These are phyloP conservation scores for Carollia perspicillata DNA, from an alignment of 2,113 vertebrate species.

Conservation along the genomic window DNA sequence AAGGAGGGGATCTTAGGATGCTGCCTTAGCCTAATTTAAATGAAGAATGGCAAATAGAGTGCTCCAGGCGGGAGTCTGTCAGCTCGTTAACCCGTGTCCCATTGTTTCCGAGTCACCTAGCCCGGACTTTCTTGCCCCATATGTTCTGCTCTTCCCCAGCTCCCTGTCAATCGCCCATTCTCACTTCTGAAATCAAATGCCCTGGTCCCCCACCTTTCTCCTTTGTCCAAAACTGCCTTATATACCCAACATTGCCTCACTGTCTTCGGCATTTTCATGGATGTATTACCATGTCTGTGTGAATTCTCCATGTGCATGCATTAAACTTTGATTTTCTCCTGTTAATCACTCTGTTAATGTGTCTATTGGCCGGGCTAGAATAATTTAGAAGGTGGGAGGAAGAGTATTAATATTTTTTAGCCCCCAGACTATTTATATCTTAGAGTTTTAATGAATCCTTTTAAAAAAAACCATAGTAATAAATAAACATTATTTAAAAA, in stretches of 20 bases:
- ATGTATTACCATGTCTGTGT: background rate
- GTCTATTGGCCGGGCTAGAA: background rate
- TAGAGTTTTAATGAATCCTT: background rate
- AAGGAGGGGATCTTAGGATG: background rate
- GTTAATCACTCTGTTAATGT: background rate
- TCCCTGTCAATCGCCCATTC: background rate
- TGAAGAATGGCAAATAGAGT: background rate
- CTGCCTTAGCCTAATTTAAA: background rate
- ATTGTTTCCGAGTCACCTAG: background rate
- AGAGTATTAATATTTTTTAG: background rate
- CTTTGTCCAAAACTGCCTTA: background rate
- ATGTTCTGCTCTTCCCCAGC: background rate
- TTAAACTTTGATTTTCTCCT: background rate
- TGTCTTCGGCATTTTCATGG: background rate
- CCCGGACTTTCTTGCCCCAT: background rate
- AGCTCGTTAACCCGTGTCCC: background rate
- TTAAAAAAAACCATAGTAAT: background rate
- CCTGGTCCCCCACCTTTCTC: background rate
- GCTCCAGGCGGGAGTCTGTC: background rate
- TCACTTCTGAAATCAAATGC: background rate
- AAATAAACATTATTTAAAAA: background rate
- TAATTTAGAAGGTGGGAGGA: background rate
- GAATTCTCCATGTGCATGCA: background rate
- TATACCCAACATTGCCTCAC: background rate
- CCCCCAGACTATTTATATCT: background rate